Percentiles rank a stretch among this genome's conserved stretches.
Evolutionary conservation across 2,113 vertebrate species (phyloP).

Genomic region (Plectropomus leopardus): DNA sequence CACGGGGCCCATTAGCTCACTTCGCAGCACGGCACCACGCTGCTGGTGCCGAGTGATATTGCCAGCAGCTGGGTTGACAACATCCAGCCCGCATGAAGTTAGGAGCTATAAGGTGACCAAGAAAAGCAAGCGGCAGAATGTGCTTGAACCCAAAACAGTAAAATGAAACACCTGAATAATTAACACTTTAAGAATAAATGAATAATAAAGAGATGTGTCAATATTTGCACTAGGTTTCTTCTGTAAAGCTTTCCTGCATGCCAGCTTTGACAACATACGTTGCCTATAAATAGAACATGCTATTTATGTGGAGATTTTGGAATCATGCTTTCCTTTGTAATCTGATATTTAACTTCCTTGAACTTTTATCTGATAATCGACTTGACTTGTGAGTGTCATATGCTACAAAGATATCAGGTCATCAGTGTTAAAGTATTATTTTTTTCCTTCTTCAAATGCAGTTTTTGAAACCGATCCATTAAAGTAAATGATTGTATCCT

Average conservation of each 20-base stretch:
- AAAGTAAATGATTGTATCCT: not conserved
- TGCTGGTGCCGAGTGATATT: slow-evolving; percentile 85
- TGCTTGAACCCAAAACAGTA: not conserved
- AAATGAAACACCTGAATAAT: slow-evolving; percentile 43
- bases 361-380: slow-evolving; percentile 12
- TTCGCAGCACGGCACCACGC: slow-evolving; percentile 68
- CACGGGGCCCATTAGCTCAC: slow-evolving; percentile 84
- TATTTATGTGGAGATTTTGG: slow-evolving; percentile 28
- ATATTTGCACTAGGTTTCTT: not conserved
- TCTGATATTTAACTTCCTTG: slow-evolving; percentile 51
- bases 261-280: slow-evolving; percentile 14
- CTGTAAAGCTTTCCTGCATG: slow-evolving; percentile 18
- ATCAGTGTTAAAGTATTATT: not conserved
- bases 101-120: slow-evolving; percentile 52
- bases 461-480: slow-evolving; percentile 5
- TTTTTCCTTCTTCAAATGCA: not conserved
- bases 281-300: slow-evolving; percentile 46
- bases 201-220: not conserved
- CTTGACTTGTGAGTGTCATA: not conserved
- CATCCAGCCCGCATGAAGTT: slow-evolving; percentile 61
- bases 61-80: slow-evolving; percentile 83
- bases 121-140: slow-evolving; percentile 40
- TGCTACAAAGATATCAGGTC: slow-evolving; percentile 1
- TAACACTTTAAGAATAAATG: not conserved
- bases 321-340: slow-evolving; percentile 49